Evolutionary conservation across 2,113 vertebrate genomes (phyloP).

Genomic region (Oreochromis tanganicae): DNA sequence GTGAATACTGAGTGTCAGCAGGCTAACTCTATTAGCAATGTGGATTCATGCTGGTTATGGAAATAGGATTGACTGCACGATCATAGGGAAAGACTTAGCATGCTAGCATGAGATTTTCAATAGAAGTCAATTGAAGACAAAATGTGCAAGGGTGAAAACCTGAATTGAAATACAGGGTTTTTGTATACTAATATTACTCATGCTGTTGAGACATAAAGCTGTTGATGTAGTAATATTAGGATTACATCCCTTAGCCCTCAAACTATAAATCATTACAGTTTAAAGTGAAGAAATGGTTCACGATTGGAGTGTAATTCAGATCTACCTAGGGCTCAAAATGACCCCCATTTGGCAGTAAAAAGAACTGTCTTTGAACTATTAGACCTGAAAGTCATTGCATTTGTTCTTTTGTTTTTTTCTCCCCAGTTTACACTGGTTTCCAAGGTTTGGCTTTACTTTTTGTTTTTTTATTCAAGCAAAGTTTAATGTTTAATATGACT

Average conservation of each 20-base stretch:
- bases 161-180: not conserved
- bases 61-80: slow-evolving; percentile 37
- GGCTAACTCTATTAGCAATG: slow-evolving; percentile 40
- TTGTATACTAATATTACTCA: rapidly evolving
- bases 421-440: not conserved
- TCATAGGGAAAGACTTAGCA: not conserved
- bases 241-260: rapidly evolving
- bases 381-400: not conserved
- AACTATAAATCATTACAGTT: not conserved
- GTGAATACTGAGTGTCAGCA: slow-evolving; percentile 35
- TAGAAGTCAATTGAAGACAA: slow-evolving; percentile 35
- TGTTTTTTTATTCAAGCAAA: not conserved
- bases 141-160: not conserved
- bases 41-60: slow-evolving; percentile 37
- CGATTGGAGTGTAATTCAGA: not conserved
- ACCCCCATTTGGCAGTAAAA: not conserved
- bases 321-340: not conserved
- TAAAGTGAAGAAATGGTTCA: not conserved
- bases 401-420: not conserved
- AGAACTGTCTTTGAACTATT: not conserved
- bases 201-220: not conserved
- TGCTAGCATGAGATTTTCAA: slow-evolving; percentile 10
- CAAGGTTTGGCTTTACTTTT: not conserved
- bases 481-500: not conserved
- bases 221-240: not conserved